Evolutionary conservation across 2,888 invertebrate species (phyloP).

Genomic region (Iphiclides podalirius): DNA sequence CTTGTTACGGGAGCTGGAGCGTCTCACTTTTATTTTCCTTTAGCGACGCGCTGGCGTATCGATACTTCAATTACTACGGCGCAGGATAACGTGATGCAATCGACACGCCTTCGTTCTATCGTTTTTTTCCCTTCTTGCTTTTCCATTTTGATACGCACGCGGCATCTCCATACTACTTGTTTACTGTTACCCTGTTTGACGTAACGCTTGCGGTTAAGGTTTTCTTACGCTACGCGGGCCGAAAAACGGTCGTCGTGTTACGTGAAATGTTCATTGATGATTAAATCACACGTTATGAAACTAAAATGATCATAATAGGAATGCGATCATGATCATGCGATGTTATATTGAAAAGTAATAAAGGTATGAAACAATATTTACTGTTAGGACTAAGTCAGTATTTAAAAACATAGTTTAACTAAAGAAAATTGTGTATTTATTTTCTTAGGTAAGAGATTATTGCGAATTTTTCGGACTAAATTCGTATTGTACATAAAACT

Average conservation of each 20-base stretch:
- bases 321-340: too few species aligned
- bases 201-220: neutral
- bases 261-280: neutral
- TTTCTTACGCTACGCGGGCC: neutral
- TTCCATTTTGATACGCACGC: neutral
- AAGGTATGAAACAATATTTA: too few species aligned
- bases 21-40: slow-evolving; percentile 68
- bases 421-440: too few species aligned
- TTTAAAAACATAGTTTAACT: too few species aligned
- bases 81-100: slow-evolving; percentile 54
- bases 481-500: too few species aligned
- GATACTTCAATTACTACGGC: slow-evolving; percentile 56
- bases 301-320: too few species aligned
- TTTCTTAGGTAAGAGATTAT: too few species aligned
- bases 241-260: neutral
- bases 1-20: slow-evolving; percentile 62
- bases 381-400: too few species aligned
- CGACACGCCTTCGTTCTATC: slow-evolving; percentile 35
- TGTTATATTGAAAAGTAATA: too few species aligned
- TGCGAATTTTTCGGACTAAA: too few species aligned
- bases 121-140: neutral
- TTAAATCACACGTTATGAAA: too few species aligned
- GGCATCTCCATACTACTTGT: slow-evolving; percentile 20
- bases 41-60: slow-evolving; percentile 61
- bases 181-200: neutral